phyloP scores from a whole-genome alignment of 2,113 vertebrate species.

The Ovis canadensis region DNA sequence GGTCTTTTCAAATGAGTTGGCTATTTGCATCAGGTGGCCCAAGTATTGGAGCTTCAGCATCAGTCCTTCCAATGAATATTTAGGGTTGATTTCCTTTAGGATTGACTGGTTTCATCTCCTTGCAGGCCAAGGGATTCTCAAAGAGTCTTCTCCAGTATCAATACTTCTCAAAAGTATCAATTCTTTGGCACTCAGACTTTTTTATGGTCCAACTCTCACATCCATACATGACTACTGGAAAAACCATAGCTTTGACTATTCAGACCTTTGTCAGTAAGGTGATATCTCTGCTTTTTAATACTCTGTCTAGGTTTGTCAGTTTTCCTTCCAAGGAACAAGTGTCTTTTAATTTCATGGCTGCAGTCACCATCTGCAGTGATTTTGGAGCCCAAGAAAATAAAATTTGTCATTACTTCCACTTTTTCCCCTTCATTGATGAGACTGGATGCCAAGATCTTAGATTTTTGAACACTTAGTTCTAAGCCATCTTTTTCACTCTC shows the following conservation, averaged over 20 bases:
- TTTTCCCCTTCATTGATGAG: neutral
- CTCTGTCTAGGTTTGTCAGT: neutral
- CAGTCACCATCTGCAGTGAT: neutral
- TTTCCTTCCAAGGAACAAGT: neutral
- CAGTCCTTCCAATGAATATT: neutral
- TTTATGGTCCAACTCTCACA: neutral
- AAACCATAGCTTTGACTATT: neutral
- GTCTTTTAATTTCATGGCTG: neutral
- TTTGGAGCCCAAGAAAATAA: neutral
- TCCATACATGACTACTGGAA: neutral
- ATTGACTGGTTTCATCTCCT: neutral
- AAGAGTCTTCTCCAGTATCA: neutral
- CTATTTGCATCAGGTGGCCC: neutral
- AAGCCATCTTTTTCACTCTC: neutral
- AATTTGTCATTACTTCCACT: neutral
- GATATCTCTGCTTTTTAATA: neutral
- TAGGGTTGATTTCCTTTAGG: neutral
- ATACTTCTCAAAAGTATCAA: neutral
- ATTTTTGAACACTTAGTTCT: neutral
- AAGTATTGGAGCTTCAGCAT: neutral
- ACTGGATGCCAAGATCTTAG: neutral
- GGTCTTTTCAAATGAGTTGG: neutral
- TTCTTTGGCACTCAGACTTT: neutral
- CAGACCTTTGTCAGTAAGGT: neutral
- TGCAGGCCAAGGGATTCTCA: neutral